Conservation (phyloP, 2,888 invertebrate genomes). For the Mythimna lalbum region DNA sequence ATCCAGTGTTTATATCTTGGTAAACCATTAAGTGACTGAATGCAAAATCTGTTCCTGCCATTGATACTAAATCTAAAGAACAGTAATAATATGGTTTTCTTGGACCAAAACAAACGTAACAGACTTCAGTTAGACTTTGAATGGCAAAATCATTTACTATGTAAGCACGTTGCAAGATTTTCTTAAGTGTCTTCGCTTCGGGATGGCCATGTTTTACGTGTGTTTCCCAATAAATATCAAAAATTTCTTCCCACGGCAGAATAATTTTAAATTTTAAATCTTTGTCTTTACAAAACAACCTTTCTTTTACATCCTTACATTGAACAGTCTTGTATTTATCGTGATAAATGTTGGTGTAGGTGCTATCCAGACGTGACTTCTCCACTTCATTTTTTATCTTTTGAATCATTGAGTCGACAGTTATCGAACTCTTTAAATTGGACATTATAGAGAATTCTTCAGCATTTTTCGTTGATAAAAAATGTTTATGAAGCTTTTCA, state of each 20-base stretch:
- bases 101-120: slow-evolving; percentile 19
- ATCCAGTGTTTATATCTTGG: slow-evolving; percentile 39
- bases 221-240: slow-evolving; percentile 41
- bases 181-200: neutral
- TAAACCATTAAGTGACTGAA: slow-evolving; percentile 41
- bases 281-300: slow-evolving; percentile 1
- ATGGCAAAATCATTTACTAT: slow-evolving; percentile 24
- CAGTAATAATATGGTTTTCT: slow-evolving; percentile 29
- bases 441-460: neutral
- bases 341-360: neutral
- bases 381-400: slow-evolving; percentile 14
- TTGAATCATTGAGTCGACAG: slow-evolving; percentile 5
- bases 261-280: slow-evolving; percentile 6
- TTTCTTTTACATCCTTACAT: neutral
- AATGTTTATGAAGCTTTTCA: slow-evolving; percentile 20
- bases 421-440: slow-evolving; percentile 4
- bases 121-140: slow-evolving; percentile 16
- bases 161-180: slow-evolving; percentile 14
- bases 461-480: slow-evolving; percentile 4
- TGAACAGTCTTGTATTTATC: slow-evolving; percentile 5
- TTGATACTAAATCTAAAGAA: slow-evolving; percentile 15
- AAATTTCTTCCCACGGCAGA: slow-evolving; percentile 36
- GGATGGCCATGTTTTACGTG: slow-evolving; percentile 34
- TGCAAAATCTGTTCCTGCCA: slow-evolving; percentile 1
- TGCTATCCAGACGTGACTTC: neutral